phyloP scores from a whole-genome alignment of 2,113 vertebrate genomes.

The Myrmecophaga tridactyla region DNA sequence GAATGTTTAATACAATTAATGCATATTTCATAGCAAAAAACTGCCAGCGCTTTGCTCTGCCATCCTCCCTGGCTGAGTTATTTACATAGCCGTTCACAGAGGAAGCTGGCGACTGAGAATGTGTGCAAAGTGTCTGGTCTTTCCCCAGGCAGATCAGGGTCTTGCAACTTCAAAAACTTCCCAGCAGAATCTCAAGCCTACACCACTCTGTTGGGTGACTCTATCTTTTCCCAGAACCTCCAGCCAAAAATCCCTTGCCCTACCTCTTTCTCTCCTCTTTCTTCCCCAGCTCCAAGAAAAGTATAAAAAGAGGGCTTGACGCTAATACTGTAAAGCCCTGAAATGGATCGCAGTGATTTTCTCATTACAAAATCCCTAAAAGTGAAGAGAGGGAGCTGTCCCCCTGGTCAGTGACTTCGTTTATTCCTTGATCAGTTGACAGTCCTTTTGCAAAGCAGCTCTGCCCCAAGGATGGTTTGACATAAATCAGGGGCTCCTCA shows the following conservation, averaged over 20 bases:
- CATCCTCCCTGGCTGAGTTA: conserved; percentile 72
- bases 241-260: not conserved
- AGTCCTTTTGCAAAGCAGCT: not conserved
- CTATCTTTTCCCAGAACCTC: not conserved
- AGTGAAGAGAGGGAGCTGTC: not conserved
- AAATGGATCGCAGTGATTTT: conserved; percentile 33
- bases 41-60: conserved; percentile 60
- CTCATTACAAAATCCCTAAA: conserved; percentile 34
- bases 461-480: conserved; percentile 53
- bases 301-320: not conserved
- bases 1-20: conserved; percentile 75
- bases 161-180: not conserved
- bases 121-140: not conserved
- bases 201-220: not conserved
- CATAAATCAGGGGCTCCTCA: conserved; percentile 27
- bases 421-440: conserved; percentile 36
- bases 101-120: conserved; percentile 65
- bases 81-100: conserved; percentile 62
- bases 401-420: not conserved
- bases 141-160: conserved; percentile 29
- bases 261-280: too few relatives aligned
- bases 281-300: not conserved
- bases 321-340: not conserved
- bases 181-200: not conserved
- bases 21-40: conserved; percentile 68